Evolutionary conservation across 1,140 invertebrate genomes (phyloP).

Genomic region (Dysdera silvatica): DNA sequence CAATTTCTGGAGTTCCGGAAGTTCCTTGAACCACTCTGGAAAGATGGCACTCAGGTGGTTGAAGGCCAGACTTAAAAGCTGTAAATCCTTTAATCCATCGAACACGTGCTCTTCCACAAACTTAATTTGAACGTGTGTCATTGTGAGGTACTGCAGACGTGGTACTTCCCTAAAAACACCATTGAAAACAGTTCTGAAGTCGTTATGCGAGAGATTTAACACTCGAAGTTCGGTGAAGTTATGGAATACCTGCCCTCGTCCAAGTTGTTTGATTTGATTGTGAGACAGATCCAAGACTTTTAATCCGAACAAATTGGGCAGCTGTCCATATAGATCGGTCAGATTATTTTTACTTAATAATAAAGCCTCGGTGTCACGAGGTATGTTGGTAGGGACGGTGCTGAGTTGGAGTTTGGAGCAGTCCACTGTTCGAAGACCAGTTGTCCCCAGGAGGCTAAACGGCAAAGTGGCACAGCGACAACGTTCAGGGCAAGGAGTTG

Average conservation of each 20-base stretch:
- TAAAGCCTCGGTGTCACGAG: neutral
- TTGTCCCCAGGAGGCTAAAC: neutral
- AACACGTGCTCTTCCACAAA: constrained; percentile 57
- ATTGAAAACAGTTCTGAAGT: constrained; percentile 61
- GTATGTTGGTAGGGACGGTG: constrained; percentile 6
- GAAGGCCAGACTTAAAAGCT: constrained; percentile 65
- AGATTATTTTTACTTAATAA: constrained; percentile 10
- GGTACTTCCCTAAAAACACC: constrained; percentile 68
- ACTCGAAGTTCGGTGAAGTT: constrained; percentile 64
- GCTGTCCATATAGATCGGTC: constrained; percentile 19
- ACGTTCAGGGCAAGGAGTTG: neutral
- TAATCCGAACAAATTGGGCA: constrained; percentile 5
- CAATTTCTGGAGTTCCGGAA: constrained; percentile 44
- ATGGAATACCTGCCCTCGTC: constrained; percentile 54
- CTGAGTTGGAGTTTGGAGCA: constrained; percentile 10
- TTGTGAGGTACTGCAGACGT: constrained; percentile 59
- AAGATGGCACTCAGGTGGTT: constrained; percentile 49
- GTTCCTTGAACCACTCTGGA: constrained; percentile 38
- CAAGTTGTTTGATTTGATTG: constrained; percentile 37
- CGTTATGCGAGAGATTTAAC: constrained; percentile 66
- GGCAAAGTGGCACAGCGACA: neutral
- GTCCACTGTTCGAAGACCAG: constrained; percentile 8
- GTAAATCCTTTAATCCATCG: constrained; percentile 57
- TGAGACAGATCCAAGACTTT: constrained; percentile 35
- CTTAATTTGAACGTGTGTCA: constrained; percentile 37